Percentiles rank a stretch among this genome's conserved stretches.
These are phyloP conservation scores for Ochlodes sylvanus DNA, from an alignment of 2,888 invertebrate genomes.

Conservation along the genomic window DNA sequence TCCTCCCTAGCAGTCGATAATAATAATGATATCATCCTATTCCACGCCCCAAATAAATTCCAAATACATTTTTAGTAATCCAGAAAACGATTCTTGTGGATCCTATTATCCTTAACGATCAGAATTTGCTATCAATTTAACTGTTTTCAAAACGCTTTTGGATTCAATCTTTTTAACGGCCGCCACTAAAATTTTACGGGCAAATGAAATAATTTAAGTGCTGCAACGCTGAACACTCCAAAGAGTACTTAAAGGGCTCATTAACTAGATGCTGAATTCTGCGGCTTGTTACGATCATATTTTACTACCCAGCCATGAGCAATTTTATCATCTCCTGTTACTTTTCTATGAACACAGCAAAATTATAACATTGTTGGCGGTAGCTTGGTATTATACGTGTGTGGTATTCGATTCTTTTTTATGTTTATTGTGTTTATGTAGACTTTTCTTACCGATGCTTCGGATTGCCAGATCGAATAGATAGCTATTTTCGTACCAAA, in stretches of 20 bases:
- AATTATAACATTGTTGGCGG: conserved; percentile 11
- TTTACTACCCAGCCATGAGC: conserved; percentile 23
- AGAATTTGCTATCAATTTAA: conserved; percentile 19
- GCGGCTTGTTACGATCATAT: conserved; percentile 25
- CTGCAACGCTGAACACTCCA: conserved; percentile 15
- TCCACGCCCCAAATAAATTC: too few species aligned
- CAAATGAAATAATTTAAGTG: conserved; percentile 35
- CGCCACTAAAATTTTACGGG: conserved; percentile 33
- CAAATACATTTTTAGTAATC: too few species aligned
- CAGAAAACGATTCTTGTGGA: background rate
- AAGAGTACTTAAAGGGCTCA: conserved; percentile 25
- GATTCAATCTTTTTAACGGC: conserved; percentile 35
- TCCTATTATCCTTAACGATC: background rate
- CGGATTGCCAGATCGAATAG: too few species aligned
- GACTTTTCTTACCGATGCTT: too few species aligned
- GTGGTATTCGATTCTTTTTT: too few species aligned
- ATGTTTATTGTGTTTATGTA: too few species aligned
- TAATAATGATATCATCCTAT: too few species aligned
- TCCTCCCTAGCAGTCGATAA: too few species aligned
- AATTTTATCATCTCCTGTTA: conserved; percentile 7
- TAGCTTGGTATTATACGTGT: too few species aligned
- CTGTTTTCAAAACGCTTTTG: conserved; percentile 34
- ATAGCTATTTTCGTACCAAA: too few species aligned
- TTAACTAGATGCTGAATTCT: conserved; percentile 31
- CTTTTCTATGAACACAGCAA: conserved; percentile 9